Base-by-base conservation (phyloP, 2,888 invertebrate species). In the Spodoptera littoralis region DNA sequence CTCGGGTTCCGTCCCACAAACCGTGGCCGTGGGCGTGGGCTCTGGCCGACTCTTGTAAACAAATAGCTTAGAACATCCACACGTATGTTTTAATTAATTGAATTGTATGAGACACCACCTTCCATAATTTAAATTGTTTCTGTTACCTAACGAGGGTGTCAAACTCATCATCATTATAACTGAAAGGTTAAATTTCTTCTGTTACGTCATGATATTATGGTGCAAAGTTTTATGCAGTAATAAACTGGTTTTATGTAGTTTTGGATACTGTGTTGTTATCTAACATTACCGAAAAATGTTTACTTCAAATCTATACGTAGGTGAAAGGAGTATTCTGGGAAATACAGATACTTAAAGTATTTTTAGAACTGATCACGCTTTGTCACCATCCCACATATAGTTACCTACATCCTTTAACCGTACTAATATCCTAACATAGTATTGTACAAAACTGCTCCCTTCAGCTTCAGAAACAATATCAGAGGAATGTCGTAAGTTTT, bases 91-190 rank as follows among this genome's bases (percentile, higher is more conserved):
- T 54, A 73, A 66, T 64, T 74, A 74, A 74, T 73, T 71, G 59
- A 52, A 67, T 60, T 59, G 67, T 59, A 72, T 76, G 51, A 61
- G 68, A 74, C 59, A 60, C 73, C 53, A 63, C 73, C 53, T 57
- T 52, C 36, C 30, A 27, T 45, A 56, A 58, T 66, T 50, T 45
- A 46, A 58, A 52, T 55, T 44, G 42, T 18, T 22, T 45, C 65
- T 47, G 46, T 22, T 52, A 49, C 24, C 11, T 48, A 60, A 66
- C 49, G 52, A 59, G 62, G 43, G 43, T 47, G 60, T 59, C 41
- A 64, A 56, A 54, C 11, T 6, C 8, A 11, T 4, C 8, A 11
- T 4, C 18, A 8, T 18, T 54, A 13, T 55, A 51, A 22, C 6
- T 36, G 18, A 47, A 69, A 54, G 24, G 30, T 27, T 30, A 9